Evolutionary conservation across 2,888 invertebrate genomes (phyloP).

Genomic region (Eurois occulta): DNA sequence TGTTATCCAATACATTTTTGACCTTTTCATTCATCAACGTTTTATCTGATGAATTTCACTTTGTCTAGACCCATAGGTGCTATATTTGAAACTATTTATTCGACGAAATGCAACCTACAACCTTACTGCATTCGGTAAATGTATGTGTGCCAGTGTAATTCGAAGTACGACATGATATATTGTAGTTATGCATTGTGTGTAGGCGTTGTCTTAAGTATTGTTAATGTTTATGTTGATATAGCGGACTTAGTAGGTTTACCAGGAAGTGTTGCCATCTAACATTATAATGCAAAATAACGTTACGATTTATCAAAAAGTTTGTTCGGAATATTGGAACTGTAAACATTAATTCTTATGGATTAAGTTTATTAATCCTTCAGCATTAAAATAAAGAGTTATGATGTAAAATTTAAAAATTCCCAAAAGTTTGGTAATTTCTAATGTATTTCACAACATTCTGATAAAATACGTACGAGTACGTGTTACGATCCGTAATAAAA

Average conservation of each 20-base stretch:
- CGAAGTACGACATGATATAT: neutral
- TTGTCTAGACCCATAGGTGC: neutral
- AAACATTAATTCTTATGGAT: neutral
- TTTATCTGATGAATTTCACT: neutral
- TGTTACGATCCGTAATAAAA: neutral
- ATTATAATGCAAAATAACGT: neutral
- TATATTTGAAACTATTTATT: neutral
- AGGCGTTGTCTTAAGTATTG: neutral
- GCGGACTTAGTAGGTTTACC: neutral
- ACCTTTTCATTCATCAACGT: neutral
- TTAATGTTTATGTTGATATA: neutral
- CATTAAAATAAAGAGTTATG: neutral
- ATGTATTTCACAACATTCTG: neutral
- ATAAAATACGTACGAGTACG: neutral
- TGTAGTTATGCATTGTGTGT: neutral
- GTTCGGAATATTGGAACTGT: neutral
- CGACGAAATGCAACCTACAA: neutral
- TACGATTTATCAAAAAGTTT: neutral
- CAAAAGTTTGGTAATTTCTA: neutral
- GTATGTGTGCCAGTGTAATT: neutral
- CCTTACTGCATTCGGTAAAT: neutral
- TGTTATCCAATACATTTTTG: neutral
- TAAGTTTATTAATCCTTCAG: neutral
- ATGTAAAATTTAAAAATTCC: neutral
- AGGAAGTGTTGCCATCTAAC: neutral